Percentiles rank a stretch among this genome's conserved stretches.
phyloP scores from a whole-genome alignment of 2,797 vertebrate species.

The Clarias pachynema region DNA sequence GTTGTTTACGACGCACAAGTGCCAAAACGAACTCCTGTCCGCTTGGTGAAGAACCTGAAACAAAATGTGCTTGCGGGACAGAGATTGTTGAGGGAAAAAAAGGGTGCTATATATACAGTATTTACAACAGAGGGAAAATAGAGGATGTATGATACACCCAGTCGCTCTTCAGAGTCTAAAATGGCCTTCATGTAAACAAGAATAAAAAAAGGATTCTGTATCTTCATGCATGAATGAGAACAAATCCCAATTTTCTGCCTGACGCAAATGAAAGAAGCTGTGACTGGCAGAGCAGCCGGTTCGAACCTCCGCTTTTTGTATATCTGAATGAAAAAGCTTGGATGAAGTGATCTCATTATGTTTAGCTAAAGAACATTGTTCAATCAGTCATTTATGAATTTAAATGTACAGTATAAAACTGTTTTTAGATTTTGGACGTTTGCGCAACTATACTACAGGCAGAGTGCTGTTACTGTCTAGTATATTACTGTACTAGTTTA shows the following conservation, averaged over 20 bases:
- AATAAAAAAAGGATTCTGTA: constrained; percentile 41
- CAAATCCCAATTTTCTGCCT: constrained; percentile 23
- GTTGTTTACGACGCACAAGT: neutral
- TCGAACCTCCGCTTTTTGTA: constrained; percentile 1
- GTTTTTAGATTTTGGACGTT: neutral
- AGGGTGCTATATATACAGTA: no score
- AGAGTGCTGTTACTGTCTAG: neutral
- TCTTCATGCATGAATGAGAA: constrained; percentile 62
- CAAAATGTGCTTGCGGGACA: neutral
- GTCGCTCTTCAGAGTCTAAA: neutral
- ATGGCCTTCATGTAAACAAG: constrained; percentile 2
- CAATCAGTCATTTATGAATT: neutral
- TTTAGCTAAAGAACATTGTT: neutral
- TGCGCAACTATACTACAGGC: neutral
- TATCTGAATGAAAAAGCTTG: neutral
- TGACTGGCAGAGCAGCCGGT: neutral
- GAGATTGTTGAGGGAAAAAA: neutral
- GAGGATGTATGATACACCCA: neutral
- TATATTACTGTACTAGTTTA: neutral
- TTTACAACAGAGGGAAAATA: constrained; percentile 23
- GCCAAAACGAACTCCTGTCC: constrained; percentile 1
- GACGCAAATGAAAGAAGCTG: neutral
- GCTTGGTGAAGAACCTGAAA: constrained; percentile 6
- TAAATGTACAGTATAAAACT: neutral
- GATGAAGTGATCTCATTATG: neutral